A percentile compares a stretch with the other conserved stretches of the same genome.
phyloP scores from a whole-genome alignment of 1,140 invertebrate genomes.

The Elysia chlorotica region DNA sequence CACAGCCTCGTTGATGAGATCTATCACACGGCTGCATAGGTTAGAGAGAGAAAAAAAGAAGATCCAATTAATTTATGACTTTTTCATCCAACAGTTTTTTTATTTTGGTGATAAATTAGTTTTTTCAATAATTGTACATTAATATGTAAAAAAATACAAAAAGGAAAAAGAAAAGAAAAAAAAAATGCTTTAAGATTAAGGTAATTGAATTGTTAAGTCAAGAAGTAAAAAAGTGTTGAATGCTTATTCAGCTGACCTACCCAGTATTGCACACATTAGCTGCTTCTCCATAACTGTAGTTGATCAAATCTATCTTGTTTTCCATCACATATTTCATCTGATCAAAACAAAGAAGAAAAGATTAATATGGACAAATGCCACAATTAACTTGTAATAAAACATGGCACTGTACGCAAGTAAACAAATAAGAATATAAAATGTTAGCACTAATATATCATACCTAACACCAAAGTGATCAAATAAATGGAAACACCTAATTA shows the following conservation, averaged over 20 bases:
- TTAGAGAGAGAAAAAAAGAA: background rate
- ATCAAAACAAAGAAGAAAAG: slow-evolving; percentile 34
- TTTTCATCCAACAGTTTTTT: background rate
- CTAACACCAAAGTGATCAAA: no score
- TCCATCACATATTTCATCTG: slow-evolving; percentile 67
- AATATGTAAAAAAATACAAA: background rate
- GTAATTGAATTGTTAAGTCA: no score
- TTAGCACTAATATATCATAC: no score
- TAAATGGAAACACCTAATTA: no score
- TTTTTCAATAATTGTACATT: no score
- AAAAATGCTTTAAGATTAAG: background rate
- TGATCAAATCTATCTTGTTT: slow-evolving; percentile 79
- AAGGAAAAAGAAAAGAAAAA: background rate
- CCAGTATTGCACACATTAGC: slow-evolving; percentile 88
- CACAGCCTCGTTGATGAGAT: slow-evolving; percentile 74
- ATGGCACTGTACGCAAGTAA: no score
- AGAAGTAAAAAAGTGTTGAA: no score
- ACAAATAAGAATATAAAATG: no score
- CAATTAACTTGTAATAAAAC: no score
- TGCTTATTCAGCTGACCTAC: no score
- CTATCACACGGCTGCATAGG: slow-evolving; percentile 53
- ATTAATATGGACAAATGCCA: no score
- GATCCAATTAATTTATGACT: background rate
- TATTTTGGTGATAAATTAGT: background rate
- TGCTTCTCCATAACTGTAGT: slow-evolving; percentile 98